These are phyloP conservation scores for Catostylus mosaicus DNA, from an alignment of 30 jellyfish, hydroid and myxozoan species.

Conservation along the genomic window DNA sequence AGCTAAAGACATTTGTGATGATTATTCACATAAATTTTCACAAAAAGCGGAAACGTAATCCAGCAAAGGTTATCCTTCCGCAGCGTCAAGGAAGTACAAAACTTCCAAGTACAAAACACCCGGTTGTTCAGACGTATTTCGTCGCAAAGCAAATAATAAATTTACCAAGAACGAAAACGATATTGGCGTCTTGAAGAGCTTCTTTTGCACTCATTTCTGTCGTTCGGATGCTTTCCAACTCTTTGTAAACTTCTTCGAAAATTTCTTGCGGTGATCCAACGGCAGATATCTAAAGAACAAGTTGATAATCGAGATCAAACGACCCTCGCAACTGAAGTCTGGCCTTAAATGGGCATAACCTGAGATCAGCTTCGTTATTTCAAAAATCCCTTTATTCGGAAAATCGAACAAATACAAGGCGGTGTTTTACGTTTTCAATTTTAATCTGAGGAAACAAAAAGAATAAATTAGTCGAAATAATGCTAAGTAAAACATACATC, in stretches of 20 bases:
- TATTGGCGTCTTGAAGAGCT: conserved; percentile 47
- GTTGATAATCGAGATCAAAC: background rate
- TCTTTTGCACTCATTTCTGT: conserved; percentile 29
- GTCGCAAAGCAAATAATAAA: background rate
- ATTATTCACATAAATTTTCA: no score
- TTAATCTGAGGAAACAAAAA: background rate
- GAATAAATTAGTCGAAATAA: background rate
- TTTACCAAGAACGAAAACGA: conserved; percentile 87
- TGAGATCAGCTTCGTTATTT: background rate
- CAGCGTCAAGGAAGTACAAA: no score
- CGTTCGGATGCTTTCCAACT: conserved; percentile 20
- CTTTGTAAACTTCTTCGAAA: conserved; percentile 41
- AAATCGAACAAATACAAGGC: background rate
- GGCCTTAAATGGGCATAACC: conserved; percentile 23
- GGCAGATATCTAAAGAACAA: conserved; percentile 66
- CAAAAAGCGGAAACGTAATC: no score
- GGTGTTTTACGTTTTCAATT: background rate
- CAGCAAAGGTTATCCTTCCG: no score
- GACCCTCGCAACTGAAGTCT: background rate
- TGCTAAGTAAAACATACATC: background rate
- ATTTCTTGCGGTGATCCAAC: conserved; percentile 73
- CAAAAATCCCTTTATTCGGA: background rate
- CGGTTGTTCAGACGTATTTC: background rate
- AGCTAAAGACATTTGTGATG: no score
- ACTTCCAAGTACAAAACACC: background rate